Evolutionary conservation across 2,888 invertebrate species (phyloP), one percentile per base, ranked within the genome.

Genomic region (Chelonus formosanus): DNA sequence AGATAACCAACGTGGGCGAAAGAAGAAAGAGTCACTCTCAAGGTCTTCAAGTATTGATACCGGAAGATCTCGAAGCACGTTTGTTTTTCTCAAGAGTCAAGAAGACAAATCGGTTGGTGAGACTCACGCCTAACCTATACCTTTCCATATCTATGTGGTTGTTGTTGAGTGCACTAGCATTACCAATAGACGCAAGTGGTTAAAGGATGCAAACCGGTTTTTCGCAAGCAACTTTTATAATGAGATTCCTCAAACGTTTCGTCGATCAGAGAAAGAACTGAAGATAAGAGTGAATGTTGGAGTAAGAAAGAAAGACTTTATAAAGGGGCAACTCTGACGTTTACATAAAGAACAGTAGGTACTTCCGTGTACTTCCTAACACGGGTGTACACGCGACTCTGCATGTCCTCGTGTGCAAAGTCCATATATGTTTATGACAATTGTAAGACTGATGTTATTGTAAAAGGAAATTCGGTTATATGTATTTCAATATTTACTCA

Each of bases 161-260:
- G 34, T 34, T 35, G 31, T 34, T 35, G n/a, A 58, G 58, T 58
- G 58, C 35, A 31, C 36, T 48, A 52, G 34, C 52, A 52, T 34
- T 32, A 48, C 47, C 36, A 31, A 59, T 47, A 47, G 43, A 47
- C 10, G 48, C 36, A 34, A 35, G 47, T 45, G 36, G 36, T 35
- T 35, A 52, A 71, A 70, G 70, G 71, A 72, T 71, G 73, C 68
- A 74, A 78, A 78, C 76, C 77, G 76, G 78, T 78, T 78, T 71
- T 71, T 54, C 67, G 67, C 71, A 70, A 69, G 71, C 71, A 76
- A 77, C 74, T 76, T 76, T 76, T 76, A 74, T 77, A 76, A 77
- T 76, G 76, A 76, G 74, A 78, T 78, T 74, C 75, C 73, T 76
- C 71, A 76, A 76, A 76, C 73, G 69, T 66, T 55, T 65, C 65